Evolutionary conservation across 1,140 invertebrate genomes (phyloP), one percentile per base, ranked within the genome.

Genomic region (Drosophila paulistorum): DNA sequence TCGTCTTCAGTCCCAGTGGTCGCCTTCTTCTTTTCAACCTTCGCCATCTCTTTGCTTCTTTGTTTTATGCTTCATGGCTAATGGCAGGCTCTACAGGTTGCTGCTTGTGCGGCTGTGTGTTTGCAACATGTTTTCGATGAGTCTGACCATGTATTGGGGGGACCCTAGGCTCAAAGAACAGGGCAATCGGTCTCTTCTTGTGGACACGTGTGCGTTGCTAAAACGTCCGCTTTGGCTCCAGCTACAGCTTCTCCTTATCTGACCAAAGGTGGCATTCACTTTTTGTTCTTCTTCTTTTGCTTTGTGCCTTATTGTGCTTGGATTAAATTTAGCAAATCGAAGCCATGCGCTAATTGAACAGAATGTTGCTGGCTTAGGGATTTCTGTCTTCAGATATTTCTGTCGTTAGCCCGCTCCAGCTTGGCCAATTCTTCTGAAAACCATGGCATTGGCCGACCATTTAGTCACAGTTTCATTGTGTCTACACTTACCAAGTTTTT

Each of bases 301-400:
- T 10, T 9, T 48, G 84, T 87, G 84, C 84, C 84, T 81, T 89
- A 66, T 39, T 39, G 37, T 84, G 84, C 80, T 80, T 79, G 83
- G 84, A 84, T 87, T 89, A 87, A 87, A 75, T 83, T 83, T 87
- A 87, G 84, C 84, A 87, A 87, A 89, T 87, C 84, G 84, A 83
- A 89, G 67, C 80, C 74, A 84, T 72, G 84, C 84, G 85, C 84
- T 89, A 89, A 87, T 87, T 89, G 83, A 86, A 83, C 76, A 83
- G 33, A 62, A 62, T 71, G 70, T 17, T 61, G 35, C 59, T 54
- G 45, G 45, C 14, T 48, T 48, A 17, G 17, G 45, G 45, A 20
- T 51, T 48, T 23, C 9, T 20, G 30, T 48, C 17, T 17, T 20
- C 45, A 37, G 35, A 37, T 37, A 37, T 37, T 37, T 37, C 7